Base-by-base conservation (phyloP, 2,888 invertebrate genomes). In the Stictocephala bisonia region DNA sequence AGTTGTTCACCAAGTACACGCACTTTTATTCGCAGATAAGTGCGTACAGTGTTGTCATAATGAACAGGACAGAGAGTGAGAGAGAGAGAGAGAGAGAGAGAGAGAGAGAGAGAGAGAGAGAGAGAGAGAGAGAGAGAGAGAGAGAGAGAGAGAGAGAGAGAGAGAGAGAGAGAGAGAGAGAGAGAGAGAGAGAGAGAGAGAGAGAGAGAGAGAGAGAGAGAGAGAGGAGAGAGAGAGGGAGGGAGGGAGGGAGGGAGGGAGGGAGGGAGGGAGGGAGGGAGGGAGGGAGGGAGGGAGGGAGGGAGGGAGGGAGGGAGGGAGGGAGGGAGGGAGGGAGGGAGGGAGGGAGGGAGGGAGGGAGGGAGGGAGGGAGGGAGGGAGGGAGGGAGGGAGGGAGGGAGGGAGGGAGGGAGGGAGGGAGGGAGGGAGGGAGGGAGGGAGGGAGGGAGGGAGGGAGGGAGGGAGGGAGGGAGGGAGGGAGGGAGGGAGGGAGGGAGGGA, bases 221-320 rank as follows among this genome's bases (percentile, higher is more conserved):
- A 35, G 13, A 35, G 35, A 31, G 60, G 40, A 41, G 26, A 22
- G 60, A 29, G 26, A 56, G 22, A 53, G 13, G 35, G 24, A 15
- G 60, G 44, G 35, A 35, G 24, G 24, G 50, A 18, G 35, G 67
- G 53, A 22, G 24, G 31, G 41, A 58, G 26, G 40, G 56, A 66
- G 53, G 29, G 56, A 41, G 67, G 24, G 29, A 27, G 35, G 9
- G 31, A 58, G 31, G 31, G 41, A 24, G 71, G n/a, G 18, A 15
- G 29, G 44, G 48, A 31, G 58, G 18, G 24, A 41, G 20, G 51
- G 29, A 50, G 50, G 35, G 35, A 26, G 18, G 29, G 50, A 50
- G 1, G 20, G 35, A 24, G 56, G 53, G 31, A 48, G 26, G 48
- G 13, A 20, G n/a, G n/a, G 26, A 11, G 1, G 7, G 18, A 26